Base-by-base conservation (phyloP, 2,113 vertebrate species). In the Aphelocoma coerulescens region DNA sequence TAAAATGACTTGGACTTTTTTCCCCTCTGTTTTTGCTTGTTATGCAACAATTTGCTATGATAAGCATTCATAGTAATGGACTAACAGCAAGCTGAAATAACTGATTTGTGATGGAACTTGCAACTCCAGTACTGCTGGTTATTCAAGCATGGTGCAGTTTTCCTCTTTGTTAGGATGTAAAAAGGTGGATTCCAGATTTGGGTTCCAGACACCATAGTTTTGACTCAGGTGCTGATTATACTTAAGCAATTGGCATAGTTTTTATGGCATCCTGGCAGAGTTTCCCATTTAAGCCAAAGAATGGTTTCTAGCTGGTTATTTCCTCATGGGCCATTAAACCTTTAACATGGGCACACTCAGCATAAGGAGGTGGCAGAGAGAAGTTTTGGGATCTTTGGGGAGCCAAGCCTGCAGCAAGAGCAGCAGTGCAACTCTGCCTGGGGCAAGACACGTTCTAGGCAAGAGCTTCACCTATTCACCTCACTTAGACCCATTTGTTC, bases 41-140 rank as follows among this genome's bases (percentile, higher is more conserved):
- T 94, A 61, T 87, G 81, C 91, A 95, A 92, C 49, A 73, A 62
- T 82, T 78, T 22, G 44, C 86, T 94, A 78, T 89, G 80, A 61
- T 82, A 78, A 85, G 73, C n/a, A 91, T 89, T 69, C 80, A 41
- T 8, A 71, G 52, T 59, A 69, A 27, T 24, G 54, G 84, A 63
- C 74, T 89, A 68, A 94, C 16, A 80, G 84, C 51, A 55, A 84
- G 48, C 59, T 83, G 44, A 90, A 93, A 76, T 69, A 91, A 80
- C 58, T 72, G 59, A 96, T 95, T 93, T 87, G 72, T 61, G 76
- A 84, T 68, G 63, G 72, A 93, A 95, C 61, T 73, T 89, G 94
- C 57, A 75, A 30, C 46, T 85, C 89, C 84, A 93, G 89, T 89
- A 89, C 28, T 69, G 68, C 95, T 88, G 88, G 94, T 97, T 94